A percentile compares a stretch with the other conserved stretches of the same genome.
phyloP scores from a whole-genome alignment of 2,888 invertebrate species.

The Apomyelois bistriatella region DNA sequence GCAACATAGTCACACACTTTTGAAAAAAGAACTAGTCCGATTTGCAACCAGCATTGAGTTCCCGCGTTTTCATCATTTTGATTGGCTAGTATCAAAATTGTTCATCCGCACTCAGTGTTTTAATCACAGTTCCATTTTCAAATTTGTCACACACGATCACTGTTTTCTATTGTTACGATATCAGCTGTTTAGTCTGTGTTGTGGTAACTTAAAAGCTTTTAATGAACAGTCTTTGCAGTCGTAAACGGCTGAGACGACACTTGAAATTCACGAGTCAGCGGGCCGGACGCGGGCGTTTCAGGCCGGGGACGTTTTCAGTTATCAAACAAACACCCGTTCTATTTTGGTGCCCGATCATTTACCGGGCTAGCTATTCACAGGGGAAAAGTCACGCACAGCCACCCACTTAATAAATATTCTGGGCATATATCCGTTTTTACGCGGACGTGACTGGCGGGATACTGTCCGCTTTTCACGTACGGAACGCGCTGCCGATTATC shows the following conservation, averaged over 20 bases:
- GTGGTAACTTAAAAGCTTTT: not conserved
- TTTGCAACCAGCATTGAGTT: slow-evolving; percentile 37
- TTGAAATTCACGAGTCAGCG: slow-evolving; percentile 29
- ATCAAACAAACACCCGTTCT: slow-evolving; percentile 65
- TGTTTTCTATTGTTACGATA: slow-evolving; percentile 19
- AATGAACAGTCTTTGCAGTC: not conserved
- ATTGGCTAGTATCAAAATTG: slow-evolving; percentile 24
- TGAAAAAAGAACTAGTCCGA: slow-evolving; percentile 35
- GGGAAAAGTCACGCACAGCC: slow-evolving; percentile 79
- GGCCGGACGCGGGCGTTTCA: slow-evolving; percentile 30
- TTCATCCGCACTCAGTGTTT: slow-evolving; percentile 20
- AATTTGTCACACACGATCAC: slow-evolving; percentile 29
- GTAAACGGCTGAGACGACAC: slow-evolving; percentile 12
- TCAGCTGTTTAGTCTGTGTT: slow-evolving; percentile 9
- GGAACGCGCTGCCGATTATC: slow-evolving; percentile 78
- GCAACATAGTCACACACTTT: slow-evolving; percentile 83
- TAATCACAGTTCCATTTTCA: slow-evolving; percentile 40
- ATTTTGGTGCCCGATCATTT: slow-evolving; percentile 68
- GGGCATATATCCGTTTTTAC: slow-evolving; percentile 81
- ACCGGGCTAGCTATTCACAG: slow-evolving; percentile 69
- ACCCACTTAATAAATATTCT: slow-evolving; percentile 82
- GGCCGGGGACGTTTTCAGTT: slow-evolving; percentile 55
- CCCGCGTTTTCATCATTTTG: slow-evolving; percentile 47
- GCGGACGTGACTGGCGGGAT: slow-evolving; percentile 74
- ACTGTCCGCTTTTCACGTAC: slow-evolving; percentile 80